These are phyloP conservation scores for Actinernus sp. DNA, from an alignment of 92 coral and sea anemone species.

Conservation along the genomic window DNA sequence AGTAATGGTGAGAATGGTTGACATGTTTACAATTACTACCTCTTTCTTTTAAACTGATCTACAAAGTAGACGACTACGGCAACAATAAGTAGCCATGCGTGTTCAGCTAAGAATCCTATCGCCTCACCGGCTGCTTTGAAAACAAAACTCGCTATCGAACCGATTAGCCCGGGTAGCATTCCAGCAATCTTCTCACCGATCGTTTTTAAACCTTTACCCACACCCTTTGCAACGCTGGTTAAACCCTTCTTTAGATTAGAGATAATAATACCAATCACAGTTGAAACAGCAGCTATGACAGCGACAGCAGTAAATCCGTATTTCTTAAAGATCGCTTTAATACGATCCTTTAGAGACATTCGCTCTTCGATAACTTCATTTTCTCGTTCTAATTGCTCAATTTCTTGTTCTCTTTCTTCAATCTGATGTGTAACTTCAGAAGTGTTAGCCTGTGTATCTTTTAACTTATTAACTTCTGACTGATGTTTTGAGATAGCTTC, in stretches of 20 bases:
- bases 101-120: constrained; percentile 32
- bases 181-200: constrained; percentile 39
- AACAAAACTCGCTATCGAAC: constrained; percentile 55
- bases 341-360: constrained; percentile 21
- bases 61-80: constrained; percentile 45
- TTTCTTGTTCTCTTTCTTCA: too few species aligned
- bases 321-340: constrained; percentile 36
- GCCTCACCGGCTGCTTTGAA: too few species aligned
- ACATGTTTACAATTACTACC: too few species aligned
- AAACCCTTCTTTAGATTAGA: constrained; percentile 23
- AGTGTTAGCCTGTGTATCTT: too few species aligned
- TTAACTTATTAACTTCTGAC: too few species aligned
- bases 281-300: constrained; percentile 33
- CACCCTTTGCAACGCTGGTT: constrained; percentile 34
- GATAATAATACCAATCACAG: constrained; percentile 44
- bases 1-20: constrained; percentile 17
- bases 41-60: constrained; percentile 52
- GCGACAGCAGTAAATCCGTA: constrained; percentile 44
- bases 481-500: too few species aligned
- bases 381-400: constrained; percentile 13
- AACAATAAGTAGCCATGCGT: constrained; percentile 54
- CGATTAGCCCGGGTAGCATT: constrained; percentile 52
- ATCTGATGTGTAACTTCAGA: too few species aligned
- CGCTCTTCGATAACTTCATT: constrained; percentile 31
- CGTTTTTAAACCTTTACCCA: constrained; percentile 43